Base-by-base conservation (phyloP, 2,888 invertebrate genomes). In the Ichneumoninae sp. region DNA sequence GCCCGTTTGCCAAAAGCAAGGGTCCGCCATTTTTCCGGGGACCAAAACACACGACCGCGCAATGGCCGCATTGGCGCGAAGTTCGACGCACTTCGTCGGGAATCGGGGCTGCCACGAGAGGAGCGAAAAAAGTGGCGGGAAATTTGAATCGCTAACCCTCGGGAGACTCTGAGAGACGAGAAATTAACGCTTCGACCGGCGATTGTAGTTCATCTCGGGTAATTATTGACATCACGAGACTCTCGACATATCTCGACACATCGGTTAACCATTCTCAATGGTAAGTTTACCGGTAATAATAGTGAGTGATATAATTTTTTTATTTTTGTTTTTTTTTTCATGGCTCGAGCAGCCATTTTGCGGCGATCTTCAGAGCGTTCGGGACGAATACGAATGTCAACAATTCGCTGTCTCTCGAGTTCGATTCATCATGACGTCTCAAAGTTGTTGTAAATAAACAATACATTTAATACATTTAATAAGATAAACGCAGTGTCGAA, bases 1-100 rank as follows among this genome's bases (percentile, higher is more conserved):
- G 74, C 87, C 87, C 86, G 81, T 88, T 89, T 89, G 88, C 89
- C 87, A 91, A 91, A 91, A 91, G 82, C 89, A 91, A 90, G 87
- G 85, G 75, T 92, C 91, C 89, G 93, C 93, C 93, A 93, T 93
- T 89, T 93, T 92, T 93, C 84, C 19, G 57, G 60, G 85, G 85
- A 90, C 86, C 89, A 91, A 91, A 92, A 92, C 90, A 88, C 88
- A 88, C 88, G 91, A 36, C 16, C 57, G 71, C 57, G 57, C 57
- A 54, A 57, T 73, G 71, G 57, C 40, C 36, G 54, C 52, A 19
- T 36, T 33, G 13, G 54, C 10, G 54, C 8, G 70, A 70, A 33
- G 22, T 54, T 40, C 5, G n/a, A 13, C 10, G 22, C 19, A 30
- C 26, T 6, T 63, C 0, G 26, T 63, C 0, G 26, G n/a, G 16